These are phyloP conservation scores for Rafetus swinhoei DNA, from an alignment of 2,113 vertebrate genomes.

Conservation along the genomic window DNA sequence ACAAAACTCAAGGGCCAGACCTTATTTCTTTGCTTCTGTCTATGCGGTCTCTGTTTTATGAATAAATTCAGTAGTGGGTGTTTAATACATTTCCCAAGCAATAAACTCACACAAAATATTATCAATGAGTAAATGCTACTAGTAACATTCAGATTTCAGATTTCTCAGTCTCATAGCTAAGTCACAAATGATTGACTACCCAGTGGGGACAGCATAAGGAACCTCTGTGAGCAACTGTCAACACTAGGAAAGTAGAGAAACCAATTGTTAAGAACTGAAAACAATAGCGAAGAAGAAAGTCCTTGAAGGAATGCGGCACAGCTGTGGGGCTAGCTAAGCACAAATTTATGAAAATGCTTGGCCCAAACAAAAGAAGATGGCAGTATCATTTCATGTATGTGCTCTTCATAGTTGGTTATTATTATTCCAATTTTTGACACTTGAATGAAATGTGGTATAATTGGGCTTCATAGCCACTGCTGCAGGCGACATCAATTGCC, in stretches of 20 bases:
- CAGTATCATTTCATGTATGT: constrained; percentile 52
- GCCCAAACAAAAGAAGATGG: constrained; percentile 75
- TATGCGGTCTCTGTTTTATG: neutral
- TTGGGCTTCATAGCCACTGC: constrained; percentile 71
- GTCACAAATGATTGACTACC: constrained; percentile 74
- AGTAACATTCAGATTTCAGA: constrained; percentile 56
- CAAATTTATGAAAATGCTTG: constrained; percentile 69
- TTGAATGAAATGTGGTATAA: constrained; percentile 79
- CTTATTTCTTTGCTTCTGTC: neutral
- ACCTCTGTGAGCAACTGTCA: constrained; percentile 71
- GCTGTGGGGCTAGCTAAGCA: constrained; percentile 45
- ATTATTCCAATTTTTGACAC: constrained; percentile 79
- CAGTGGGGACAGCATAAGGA: constrained; percentile 69
- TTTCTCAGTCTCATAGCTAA: constrained; percentile 50
- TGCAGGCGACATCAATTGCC: constrained; percentile 74
- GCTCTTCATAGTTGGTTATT: constrained; percentile 59
- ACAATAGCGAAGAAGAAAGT: constrained; percentile 63
- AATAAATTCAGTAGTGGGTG: constrained; percentile 19
- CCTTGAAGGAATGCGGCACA: constrained; percentile 70
- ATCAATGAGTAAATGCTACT: constrained; percentile 44
- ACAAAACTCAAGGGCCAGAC: neutral
- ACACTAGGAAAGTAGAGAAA: constrained; percentile 59
- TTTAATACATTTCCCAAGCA: constrained; percentile 67
- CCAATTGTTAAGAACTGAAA: constrained; percentile 59
- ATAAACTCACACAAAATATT: constrained; percentile 60